Percentiles rank a stretch among this genome's conserved stretches.
Conservation (phyloP, 2,888 invertebrate genomes). For the Eucriotettix oculatus region DNA sequence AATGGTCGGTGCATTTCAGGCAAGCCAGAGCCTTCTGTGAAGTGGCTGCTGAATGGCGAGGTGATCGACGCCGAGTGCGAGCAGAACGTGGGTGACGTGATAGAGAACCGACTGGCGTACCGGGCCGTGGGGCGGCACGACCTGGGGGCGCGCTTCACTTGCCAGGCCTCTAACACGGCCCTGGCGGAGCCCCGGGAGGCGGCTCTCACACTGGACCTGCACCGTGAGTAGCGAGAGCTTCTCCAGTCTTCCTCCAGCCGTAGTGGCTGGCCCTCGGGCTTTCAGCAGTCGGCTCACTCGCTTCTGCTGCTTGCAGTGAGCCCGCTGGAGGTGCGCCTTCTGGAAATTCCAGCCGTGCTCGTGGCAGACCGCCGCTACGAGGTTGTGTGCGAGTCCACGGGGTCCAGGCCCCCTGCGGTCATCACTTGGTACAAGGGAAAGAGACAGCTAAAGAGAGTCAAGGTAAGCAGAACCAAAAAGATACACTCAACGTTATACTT, state of each 20-base stretch:
- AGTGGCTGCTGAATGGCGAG: slow-evolving; percentile 68
- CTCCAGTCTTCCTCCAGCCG: background rate
- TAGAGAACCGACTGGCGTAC: slow-evolving; percentile 63
- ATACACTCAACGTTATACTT: too few species aligned
- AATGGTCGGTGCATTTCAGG: slow-evolving; percentile 28
- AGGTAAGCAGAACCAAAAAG: slow-evolving; percentile 33
- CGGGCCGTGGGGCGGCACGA: slow-evolving; percentile 59
- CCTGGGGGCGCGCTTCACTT: slow-evolving; percentile 73
- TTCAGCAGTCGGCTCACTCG: background rate
- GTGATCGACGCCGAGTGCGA: slow-evolving; percentile 68
- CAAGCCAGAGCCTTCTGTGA: slow-evolving; percentile 64
- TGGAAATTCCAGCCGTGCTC: slow-evolving; percentile 46
- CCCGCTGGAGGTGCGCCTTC: slow-evolving; percentile 64
- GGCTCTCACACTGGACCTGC: slow-evolving; percentile 58
- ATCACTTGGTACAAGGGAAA: slow-evolving; percentile 84
- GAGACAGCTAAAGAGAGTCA: slow-evolving; percentile 60
- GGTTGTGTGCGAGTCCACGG: slow-evolving; percentile 67
- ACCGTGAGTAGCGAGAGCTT: slow-evolving; percentile 42
- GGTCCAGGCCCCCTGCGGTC: slow-evolving; percentile 70
- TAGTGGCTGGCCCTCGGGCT: background rate
- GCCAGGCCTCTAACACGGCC: slow-evolving; percentile 72
- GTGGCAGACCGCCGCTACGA: slow-evolving; percentile 71
- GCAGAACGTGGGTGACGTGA: slow-evolving; percentile 70
- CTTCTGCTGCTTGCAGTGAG: slow-evolving; percentile 40
- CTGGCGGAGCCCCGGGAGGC: slow-evolving; percentile 65